Conservation (phyloP, 1,140 invertebrate genomes). For the Chrysopa pallens region DNA sequence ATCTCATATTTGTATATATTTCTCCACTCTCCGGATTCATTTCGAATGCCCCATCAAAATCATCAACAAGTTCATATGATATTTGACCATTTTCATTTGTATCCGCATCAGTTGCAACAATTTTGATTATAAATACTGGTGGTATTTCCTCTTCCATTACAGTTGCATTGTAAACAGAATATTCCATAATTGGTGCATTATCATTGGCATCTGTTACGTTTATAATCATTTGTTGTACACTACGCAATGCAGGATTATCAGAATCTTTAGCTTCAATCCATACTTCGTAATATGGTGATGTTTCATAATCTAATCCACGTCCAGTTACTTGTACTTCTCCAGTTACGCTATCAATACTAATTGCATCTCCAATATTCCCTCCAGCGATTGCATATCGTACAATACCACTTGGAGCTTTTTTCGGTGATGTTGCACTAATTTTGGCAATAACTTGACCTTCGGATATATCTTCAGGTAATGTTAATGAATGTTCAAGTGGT, state of each 20-base stretch:
- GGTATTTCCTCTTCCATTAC: constrained; percentile 74
- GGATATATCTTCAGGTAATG: constrained; percentile 57
- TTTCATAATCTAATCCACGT: constrained; percentile 76
- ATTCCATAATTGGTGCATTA: constrained; percentile 69
- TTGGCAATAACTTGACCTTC: constrained; percentile 54
- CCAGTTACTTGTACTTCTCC: constrained; percentile 63
- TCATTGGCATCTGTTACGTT: constrained; percentile 86
- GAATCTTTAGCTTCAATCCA: constrained; percentile 85
- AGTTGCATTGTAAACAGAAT: constrained; percentile 61
- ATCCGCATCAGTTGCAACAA: constrained; percentile 73
- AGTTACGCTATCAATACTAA: constrained; percentile 57
- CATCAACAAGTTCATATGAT: constrained; percentile 54
- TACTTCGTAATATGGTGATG: constrained; percentile 63
- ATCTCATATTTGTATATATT: constrained; percentile 63
- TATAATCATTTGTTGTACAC: constrained; percentile 55
- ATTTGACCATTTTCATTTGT: constrained; percentile 73
- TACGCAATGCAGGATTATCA: constrained; percentile 58
- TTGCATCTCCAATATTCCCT: constrained; percentile 73
- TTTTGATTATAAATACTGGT: constrained; percentile 53
- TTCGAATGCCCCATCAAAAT: constrained; percentile 59
- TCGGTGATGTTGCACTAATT: constrained; percentile 51
- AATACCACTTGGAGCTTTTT: constrained; percentile 42
- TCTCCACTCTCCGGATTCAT: constrained; percentile 66
- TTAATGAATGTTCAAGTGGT: constrained; percentile 47
- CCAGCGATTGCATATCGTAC: constrained; percentile 74